A percentile compares a stretch with the other conserved stretches of the same genome.
Conservation (phyloP, 2,797 vertebrate species). For the Onychomys arenicola region DNA sequence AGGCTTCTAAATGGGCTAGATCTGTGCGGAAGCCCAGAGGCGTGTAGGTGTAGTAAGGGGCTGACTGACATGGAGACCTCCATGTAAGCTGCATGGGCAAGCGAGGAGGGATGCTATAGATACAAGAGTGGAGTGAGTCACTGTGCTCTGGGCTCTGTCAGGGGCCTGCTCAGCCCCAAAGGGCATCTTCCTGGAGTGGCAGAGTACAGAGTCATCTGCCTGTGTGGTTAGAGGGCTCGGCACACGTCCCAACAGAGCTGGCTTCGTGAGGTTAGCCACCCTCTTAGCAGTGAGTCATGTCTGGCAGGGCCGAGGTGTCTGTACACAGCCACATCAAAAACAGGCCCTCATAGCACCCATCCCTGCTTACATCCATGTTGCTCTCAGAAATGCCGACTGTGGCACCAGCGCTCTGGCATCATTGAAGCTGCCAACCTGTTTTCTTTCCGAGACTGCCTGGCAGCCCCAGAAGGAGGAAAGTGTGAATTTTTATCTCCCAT, state of each 20-base stretch:
- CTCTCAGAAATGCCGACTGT: not conserved
- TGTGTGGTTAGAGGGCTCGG: not conserved
- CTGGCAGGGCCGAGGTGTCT: conserved; percentile 49
- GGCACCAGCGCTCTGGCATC: not conserved
- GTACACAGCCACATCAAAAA: not conserved
- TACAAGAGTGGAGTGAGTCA: not conserved
- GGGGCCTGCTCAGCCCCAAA: not conserved
- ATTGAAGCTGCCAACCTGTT: conserved; percentile 79
- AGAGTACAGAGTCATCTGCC: not conserved
- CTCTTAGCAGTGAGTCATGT: not conserved
- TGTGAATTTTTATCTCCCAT: conserved; percentile 84
- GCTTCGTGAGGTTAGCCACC: not conserved
- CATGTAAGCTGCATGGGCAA: rapidly evolving
- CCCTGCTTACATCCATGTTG: rapidly evolving
- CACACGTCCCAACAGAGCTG: not conserved
- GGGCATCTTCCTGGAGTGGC: not conserved
- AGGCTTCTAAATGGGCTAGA: not conserved
- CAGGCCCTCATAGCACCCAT: rapidly evolving
- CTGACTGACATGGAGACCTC: not conserved
- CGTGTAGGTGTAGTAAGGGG: not conserved
- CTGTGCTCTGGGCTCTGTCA: not conserved
- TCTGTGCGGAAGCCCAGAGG: not conserved
- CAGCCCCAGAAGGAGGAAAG: conserved; percentile 84
- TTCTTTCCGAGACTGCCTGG: conserved; percentile 81
- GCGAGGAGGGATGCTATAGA: not conserved